Base-by-base conservation (phyloP, 1,140 invertebrate species). In the Pinna nobilis region DNA sequence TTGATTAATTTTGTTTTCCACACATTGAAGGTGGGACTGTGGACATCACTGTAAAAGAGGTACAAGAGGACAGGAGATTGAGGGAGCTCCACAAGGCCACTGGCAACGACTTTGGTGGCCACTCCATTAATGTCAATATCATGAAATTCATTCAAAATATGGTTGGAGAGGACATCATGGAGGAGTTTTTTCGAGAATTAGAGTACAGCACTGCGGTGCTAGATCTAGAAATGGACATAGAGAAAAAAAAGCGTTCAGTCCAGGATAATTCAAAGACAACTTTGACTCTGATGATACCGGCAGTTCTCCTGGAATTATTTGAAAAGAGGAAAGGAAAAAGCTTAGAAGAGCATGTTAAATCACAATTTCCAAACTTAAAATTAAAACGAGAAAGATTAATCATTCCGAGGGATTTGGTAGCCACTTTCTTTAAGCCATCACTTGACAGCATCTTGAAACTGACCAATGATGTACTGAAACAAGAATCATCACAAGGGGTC, bases 11-110 rank as follows among this genome's bases (percentile, higher is more conserved):
- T 57, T 33, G 1, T 57, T 57, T 35, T 32, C 9, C n/a, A n/a
- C n/a, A n/a, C n/a, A 32, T 55, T 55, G 30, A 4, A 70, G 69
- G 69, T 6, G 69, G 69, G 15, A 70, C 69, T 7, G 39, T 44
- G 13, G 69, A 70, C 20, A 53, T 70, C 33, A 51, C 39, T n/a
- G 69, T 64, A n/a, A 51, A 64, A 15, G 49, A 53, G 44, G 30
- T 51, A 32, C n/a, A 25, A 28, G 18, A 53, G 23, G 35, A 63
- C 23, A 44, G 69, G 35, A 53, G 20, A 30, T 25, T 70, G 2
- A 33, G 59, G 32, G 69, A 70, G 53, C n/a, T 70, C 28, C 57
- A 59, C 32, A 20, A 37, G n/a, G 47, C 69, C 6, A 32, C 23
- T 32, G 69, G 69, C 15, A 47, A 50, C 23, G 15, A 41, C 6